Percentiles rank a stretch among this genome's conserved stretches.
These are phyloP conservation scores for Apotomis turbidana DNA, from an alignment of 2,888 invertebrate genomes.

Conservation along the genomic window DNA sequence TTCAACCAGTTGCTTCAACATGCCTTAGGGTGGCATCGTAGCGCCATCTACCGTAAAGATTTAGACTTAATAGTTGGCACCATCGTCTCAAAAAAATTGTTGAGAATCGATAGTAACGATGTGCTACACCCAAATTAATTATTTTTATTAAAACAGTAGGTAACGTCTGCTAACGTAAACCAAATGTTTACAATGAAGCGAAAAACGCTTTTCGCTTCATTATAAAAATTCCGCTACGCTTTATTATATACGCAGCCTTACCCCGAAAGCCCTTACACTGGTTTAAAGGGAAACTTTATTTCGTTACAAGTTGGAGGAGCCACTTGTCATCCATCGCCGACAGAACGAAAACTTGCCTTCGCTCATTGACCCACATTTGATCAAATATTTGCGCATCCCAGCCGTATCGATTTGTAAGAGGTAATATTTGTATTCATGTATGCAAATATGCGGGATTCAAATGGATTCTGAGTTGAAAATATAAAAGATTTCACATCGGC, in stretches of 20 bases:
- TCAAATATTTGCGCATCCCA: constrained; percentile 10
- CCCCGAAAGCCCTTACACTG: constrained; percentile 3
- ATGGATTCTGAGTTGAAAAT: not conserved
- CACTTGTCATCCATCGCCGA: constrained; percentile 20
- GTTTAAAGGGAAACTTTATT: constrained; percentile 27
- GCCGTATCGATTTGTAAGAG: not conserved
- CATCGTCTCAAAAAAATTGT: too few species aligned
- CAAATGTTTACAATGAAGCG: too few species aligned
- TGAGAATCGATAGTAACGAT: too few species aligned
- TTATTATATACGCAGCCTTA: not conserved
- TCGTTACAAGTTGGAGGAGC: constrained; percentile 16
- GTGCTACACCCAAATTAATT: too few species aligned
- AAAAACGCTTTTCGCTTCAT: too few species aligned
- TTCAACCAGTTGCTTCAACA: too few species aligned
- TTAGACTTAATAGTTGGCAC: too few species aligned
- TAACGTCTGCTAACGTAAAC: too few species aligned
- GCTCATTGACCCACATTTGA: constrained; percentile 29
- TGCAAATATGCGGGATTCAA: not conserved
- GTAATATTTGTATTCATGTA: constrained; percentile 13
- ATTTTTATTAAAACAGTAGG: too few species aligned
- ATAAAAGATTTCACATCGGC: not conserved
- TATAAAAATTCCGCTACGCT: not conserved
- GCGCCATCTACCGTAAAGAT: too few species aligned
- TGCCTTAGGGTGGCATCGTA: too few species aligned
- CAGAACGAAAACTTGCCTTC: constrained; percentile 6